Conservation (phyloP, 2,797 vertebrate species). For the Xenopus petersii region DNA sequence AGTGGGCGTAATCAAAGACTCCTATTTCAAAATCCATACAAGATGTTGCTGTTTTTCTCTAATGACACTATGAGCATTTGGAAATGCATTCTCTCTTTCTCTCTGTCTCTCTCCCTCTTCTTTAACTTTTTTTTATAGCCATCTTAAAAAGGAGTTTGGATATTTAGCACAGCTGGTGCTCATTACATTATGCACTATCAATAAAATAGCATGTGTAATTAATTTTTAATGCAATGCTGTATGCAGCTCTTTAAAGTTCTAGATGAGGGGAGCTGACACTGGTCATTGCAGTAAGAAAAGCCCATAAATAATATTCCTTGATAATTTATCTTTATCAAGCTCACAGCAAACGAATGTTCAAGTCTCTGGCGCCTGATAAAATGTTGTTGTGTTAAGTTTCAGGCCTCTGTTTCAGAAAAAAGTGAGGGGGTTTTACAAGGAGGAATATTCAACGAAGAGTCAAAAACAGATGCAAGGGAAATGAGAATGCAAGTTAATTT, state of each 20-base stretch:
- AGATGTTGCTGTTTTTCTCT: constrained; percentile 73
- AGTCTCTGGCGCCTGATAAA: neutral
- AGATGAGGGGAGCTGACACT: constrained; percentile 61
- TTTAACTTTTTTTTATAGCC: constrained; percentile 73
- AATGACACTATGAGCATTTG: constrained; percentile 75
- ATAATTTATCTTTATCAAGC: constrained; percentile 1
- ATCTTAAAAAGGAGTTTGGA: constrained; percentile 89
- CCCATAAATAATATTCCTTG: constrained; percentile 18
- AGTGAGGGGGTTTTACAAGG: neutral
- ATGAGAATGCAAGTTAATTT: too few species aligned
- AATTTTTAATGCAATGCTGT: constrained; percentile 84
- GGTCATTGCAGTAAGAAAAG: constrained; percentile 63
- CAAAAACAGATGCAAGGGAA: too few species aligned
- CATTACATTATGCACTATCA: constrained; percentile 90
- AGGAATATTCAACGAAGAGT: too few species aligned
- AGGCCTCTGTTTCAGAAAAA: constrained; percentile 19
- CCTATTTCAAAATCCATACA: constrained; percentile 71
- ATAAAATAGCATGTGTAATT: constrained; percentile 91
- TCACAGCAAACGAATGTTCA: neutral
- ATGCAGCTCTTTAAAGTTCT: constrained; percentile 73
- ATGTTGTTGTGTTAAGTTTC: constrained; percentile 1
- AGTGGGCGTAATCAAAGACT: constrained; percentile 67
- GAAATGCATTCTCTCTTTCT: constrained; percentile 66
- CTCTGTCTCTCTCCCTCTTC: constrained; percentile 10
- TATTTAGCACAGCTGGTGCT: constrained; percentile 95